A percentile compares a stretch with the other conserved stretches of the same genome.
Conservation (phyloP, 1,140 invertebrate genomes). For the Macrostomum lignano region DNA sequence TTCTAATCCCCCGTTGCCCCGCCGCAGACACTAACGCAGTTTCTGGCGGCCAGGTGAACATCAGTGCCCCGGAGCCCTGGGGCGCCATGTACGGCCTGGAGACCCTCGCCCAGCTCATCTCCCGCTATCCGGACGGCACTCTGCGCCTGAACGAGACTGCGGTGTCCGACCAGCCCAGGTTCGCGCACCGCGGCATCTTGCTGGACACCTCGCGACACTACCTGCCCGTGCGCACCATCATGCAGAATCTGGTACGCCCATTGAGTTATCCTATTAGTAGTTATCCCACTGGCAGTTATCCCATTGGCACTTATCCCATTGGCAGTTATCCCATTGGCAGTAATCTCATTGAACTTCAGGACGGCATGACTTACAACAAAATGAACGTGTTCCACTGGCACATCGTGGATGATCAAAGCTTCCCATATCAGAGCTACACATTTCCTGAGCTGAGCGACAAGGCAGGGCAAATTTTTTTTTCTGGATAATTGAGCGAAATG, state of each 20-base stretch:
- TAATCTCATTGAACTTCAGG: too few species aligned
- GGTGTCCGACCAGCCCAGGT: conserved; percentile 25
- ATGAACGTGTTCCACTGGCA: conserved; percentile 37
- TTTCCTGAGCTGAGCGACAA: conserved; percentile 31
- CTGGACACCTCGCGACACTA: conserved; percentile 54
- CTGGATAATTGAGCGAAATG: too few species aligned
- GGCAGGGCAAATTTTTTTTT: too few species aligned
- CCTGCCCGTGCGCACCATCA: conserved; percentile 28
- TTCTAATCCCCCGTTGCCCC: too few species aligned
- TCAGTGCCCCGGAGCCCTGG: conserved; percentile 11
- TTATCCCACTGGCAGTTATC: too few species aligned
- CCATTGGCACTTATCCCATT: too few species aligned
- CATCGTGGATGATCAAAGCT: conserved; percentile 36
- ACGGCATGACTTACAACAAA: conserved; percentile 24
- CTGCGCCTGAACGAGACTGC: conserved; percentile 12
- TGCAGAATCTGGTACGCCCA: conserved; percentile 24
- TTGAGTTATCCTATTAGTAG: too few species aligned
- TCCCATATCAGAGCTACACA: conserved; percentile 32
- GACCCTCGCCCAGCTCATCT: conserved; percentile 24
- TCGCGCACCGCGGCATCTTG: conserved; percentile 43
- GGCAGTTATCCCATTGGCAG: too few species aligned
- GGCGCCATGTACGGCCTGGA: conserved; percentile 24
- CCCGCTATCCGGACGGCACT: conserved; percentile 9
- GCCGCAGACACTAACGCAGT: too few species aligned
- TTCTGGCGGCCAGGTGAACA: too few species aligned